Evolutionary conservation across 2,113 vertebrate species (phyloP).

Genomic region (Stercorarius parasiticus): DNA sequence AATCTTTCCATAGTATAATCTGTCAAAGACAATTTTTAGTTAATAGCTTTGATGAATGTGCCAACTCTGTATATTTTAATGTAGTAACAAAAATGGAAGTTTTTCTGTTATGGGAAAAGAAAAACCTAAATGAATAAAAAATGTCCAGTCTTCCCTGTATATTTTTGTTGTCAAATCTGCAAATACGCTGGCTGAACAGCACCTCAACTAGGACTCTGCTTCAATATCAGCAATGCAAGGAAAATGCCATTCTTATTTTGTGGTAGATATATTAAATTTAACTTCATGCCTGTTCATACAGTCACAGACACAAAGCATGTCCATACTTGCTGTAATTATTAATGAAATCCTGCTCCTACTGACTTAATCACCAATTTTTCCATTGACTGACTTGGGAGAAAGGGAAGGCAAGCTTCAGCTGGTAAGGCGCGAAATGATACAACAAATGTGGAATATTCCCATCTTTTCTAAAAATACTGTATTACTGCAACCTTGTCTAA

Average conservation of each 20-base stretch:
- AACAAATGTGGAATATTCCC: not conserved
- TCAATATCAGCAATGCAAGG: not conserved
- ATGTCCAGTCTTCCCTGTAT: conserved; percentile 41
- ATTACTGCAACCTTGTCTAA: not conserved
- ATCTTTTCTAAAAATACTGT: not conserved
- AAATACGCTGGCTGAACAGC: not conserved
- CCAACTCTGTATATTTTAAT: not conserved
- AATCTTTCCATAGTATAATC: conserved; percentile 10
- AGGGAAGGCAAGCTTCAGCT: not conserved
- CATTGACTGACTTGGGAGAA: not conserved
- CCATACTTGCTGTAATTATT: not conserved
- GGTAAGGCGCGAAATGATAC: not conserved
- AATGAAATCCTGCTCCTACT: not conserved
- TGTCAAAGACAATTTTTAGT: conserved; percentile 1
- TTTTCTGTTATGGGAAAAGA: not conserved
- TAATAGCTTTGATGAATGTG: conserved; percentile 27
- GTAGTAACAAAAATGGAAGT: not conserved
- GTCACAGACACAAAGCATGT: not conserved
- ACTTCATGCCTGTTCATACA: not conserved
- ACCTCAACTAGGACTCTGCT: not conserved
- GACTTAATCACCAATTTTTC: not conserved
- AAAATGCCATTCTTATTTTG: not conserved
- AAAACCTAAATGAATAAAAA: not conserved
- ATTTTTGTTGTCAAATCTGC: conserved; percentile 25
- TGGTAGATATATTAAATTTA: not conserved